Evolutionary conservation across 2,797 vertebrate genomes (phyloP).

Genomic region (Hoplostethus mediterraneus): DNA sequence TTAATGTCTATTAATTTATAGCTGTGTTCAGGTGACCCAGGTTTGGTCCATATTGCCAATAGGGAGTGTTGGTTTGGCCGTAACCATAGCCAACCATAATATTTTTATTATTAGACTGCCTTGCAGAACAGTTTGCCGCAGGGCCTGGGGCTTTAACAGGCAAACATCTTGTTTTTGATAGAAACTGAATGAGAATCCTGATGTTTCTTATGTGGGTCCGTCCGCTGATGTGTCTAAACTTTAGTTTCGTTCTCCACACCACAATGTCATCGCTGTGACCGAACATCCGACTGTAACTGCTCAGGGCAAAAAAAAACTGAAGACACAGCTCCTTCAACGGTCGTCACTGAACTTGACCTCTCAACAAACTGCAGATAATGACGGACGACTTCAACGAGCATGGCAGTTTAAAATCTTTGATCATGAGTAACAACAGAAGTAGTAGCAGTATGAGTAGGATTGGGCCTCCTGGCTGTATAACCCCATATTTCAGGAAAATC

Average conservation of each 20-base stretch:
- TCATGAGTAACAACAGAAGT: slow-evolving; percentile 67
- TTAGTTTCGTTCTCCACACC: neutral
- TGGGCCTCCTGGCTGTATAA: slow-evolving; percentile 58
- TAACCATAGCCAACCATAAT: too few relatives aligned
- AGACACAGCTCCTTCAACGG: slow-evolving; percentile 27
- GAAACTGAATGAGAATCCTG: slow-evolving; percentile 13
- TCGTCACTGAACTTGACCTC: slow-evolving; percentile 70
- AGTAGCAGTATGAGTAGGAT: slow-evolving; percentile 68
- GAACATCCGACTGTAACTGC: slow-evolving; percentile 75
- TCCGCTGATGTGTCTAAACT: slow-evolving; percentile 17
- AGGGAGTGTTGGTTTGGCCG: too few relatives aligned
- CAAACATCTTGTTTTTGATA: slow-evolving; percentile 2
- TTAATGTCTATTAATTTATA: neutral
- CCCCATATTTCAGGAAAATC: neutral
- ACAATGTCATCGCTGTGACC: slow-evolving; percentile 62
- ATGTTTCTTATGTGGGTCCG: neutral
- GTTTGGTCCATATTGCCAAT: neutral
- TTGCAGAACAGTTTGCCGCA: too few relatives aligned
- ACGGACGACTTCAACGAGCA: slow-evolving; percentile 71
- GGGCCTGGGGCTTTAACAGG: neutral
- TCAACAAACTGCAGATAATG: slow-evolving; percentile 78
- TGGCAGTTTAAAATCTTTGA: slow-evolving; percentile 71
- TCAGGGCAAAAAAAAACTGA: slow-evolving; percentile 59
- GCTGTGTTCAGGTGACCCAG: neutral
- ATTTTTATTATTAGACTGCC: too few relatives aligned